Evolutionary conservation across 2,797 vertebrate genomes (phyloP).

Genomic region (Muraenolepis orangiensis): DNA sequence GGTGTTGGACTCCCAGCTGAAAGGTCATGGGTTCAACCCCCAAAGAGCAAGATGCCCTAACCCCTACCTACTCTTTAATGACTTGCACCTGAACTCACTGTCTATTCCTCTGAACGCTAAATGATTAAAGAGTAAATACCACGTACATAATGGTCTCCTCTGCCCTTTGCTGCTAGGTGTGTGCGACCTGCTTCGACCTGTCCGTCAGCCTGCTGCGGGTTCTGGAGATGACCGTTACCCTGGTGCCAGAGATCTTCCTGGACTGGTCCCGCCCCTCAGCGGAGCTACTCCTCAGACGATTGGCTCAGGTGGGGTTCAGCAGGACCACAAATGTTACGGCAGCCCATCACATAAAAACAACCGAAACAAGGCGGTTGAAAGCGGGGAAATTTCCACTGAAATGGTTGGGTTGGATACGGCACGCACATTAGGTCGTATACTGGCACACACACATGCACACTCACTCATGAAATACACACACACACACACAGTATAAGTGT

Average conservation of each 20-base stretch:
- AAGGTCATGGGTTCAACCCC: no score
- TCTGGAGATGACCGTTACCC: slow-evolving; percentile 93
- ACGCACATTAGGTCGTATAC: neutral
- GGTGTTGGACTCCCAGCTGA: no score
- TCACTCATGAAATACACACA: neutral
- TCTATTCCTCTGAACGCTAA: no score
- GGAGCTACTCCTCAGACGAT: slow-evolving; percentile 88
- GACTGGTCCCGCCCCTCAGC: slow-evolving; percentile 91
- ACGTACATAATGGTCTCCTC: neutral
- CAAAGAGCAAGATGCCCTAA: no score
- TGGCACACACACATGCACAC: neutral
- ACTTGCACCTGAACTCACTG: neutral
- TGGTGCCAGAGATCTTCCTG: slow-evolving; percentile 93
- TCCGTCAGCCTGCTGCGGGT: slow-evolving; percentile 95
- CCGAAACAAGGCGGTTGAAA: neutral
- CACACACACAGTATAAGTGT: neutral
- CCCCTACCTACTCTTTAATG: neutral
- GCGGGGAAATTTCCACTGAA: neutral
- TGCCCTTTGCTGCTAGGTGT: slow-evolving; percentile 71
- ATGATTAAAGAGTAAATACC: neutral
- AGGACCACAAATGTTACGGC: neutral
- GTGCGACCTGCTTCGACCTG: slow-evolving; percentile 98
- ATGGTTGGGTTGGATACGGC: neutral
- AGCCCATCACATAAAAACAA: neutral
- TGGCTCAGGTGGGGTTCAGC: slow-evolving; percentile 85